Base-by-base conservation (phyloP, 1,140 invertebrate species). In the Drosophila pectinifera region DNA sequence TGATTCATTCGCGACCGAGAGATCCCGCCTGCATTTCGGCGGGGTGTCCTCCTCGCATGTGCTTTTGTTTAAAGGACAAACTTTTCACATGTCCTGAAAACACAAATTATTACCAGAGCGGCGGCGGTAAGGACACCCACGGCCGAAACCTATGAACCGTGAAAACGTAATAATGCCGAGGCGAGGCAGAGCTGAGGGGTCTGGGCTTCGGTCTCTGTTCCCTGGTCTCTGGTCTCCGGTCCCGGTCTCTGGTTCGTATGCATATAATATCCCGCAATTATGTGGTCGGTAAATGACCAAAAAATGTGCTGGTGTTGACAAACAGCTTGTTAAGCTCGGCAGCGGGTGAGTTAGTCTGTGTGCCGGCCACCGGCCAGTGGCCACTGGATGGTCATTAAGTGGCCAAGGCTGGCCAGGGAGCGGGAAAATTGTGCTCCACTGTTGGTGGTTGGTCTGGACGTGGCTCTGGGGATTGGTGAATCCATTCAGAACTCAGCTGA, bases 291-390 rank as follows among this genome's bases (percentile, higher is more conserved):
- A 89, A 89, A 89, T 90, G 85, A 89, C 84, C 84, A 89, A 89
- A 89, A 89, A 89, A 84, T 89, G 80, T 90, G 84, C 80, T 86
- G 85, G 84, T 89, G 84, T 89, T 89, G 84, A 89, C 84, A 89
- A 90, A 89, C 84, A 89, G 84, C 83, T 86, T 88, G 82, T 86
- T 83, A 76, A 73, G 56, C n/a, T 45, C 34, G 55, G 38, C 11
- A 26, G 45, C 13, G 80, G 39, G 39, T 73, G 59, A 75, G 36
- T 65, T 48, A 75, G 58, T 54, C 48, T 41, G 70, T 57, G 51
- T 41, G 45, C 51, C 45, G 59, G 46, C 18, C 61, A 63, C 49
- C 56, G 53, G 41, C 48, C 42, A 46, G 22, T 78, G 83, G 67
- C 83, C 84, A 83, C 83, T 88, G 76, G 86, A 88, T 58, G 83